A percentile compares a stretch with the other conserved stretches of the same genome.
Conservation (phyloP, 2,797 vertebrate species). For the Antennarius maculatus region DNA sequence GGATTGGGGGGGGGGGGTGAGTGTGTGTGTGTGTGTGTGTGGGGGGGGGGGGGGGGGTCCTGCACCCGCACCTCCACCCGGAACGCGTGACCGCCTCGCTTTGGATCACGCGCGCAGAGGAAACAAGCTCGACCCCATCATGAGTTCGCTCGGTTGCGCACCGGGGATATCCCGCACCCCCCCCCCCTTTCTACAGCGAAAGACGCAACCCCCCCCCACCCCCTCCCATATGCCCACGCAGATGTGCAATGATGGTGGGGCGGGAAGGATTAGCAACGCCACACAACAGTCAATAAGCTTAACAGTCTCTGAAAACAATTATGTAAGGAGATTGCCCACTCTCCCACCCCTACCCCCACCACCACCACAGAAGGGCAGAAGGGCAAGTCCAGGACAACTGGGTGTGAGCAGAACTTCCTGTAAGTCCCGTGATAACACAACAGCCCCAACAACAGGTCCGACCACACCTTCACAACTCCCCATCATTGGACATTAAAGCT, state of each 20-base stretch:
- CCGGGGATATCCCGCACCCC: conserved; percentile 17
- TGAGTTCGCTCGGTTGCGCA: too few species aligned
- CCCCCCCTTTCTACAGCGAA: not conserved
- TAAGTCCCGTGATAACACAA: too few species aligned
- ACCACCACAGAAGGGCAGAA: conserved; percentile 48
- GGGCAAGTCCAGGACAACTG: conserved; percentile 22
- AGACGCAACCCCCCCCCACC: conserved; percentile 3
- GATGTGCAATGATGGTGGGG: conserved; percentile 66
- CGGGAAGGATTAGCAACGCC: conserved; percentile 68
- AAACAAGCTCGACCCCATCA: too few species aligned
- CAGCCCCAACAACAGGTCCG: too few species aligned
- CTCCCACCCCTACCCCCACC: conserved; percentile 13
- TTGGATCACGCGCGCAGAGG: too few species aligned
- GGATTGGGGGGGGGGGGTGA: too few species aligned
- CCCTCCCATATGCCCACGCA: conserved; percentile 33
- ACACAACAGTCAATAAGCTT: conserved; percentile 73
- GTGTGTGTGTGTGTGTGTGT: too few species aligned
- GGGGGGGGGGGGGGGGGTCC: too few species aligned
- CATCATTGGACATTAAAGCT: too few species aligned
- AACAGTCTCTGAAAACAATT: conserved; percentile 71
- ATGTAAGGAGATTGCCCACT: conserved; percentile 70
- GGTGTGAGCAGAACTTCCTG: not conserved
- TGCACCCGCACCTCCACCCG: not conserved
- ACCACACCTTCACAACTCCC: too few species aligned
- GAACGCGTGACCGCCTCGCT: not conserved